Evolutionary conservation across 2,797 vertebrate genomes (phyloP).

Genomic region (Clarias platycephalus): DNA sequence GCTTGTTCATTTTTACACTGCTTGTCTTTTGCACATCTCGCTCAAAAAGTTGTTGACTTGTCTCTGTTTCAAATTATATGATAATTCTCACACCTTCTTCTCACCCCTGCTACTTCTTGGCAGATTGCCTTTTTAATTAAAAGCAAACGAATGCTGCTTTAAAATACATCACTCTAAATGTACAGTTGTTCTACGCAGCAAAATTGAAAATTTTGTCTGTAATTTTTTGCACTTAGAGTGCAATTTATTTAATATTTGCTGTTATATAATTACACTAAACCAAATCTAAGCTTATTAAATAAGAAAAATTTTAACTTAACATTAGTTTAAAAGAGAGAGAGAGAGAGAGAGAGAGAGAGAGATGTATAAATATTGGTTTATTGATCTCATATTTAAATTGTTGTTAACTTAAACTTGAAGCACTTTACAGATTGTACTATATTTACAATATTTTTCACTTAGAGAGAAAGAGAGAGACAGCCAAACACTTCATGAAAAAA

Average conservation of each 20-base stretch:
- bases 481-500: no score
- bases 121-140: conserved; percentile 56
- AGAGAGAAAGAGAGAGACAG: no score
- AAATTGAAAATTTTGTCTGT: background rate
- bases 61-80: conserved; percentile 61
- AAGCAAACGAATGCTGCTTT: conserved; percentile 23
- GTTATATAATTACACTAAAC: background rate
- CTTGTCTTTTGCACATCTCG: conserved; percentile 39
- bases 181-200: background rate
- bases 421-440: no score
- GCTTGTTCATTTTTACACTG: conserved; percentile 6
- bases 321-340: background rate
- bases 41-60: conserved; percentile 59
- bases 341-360: no score
- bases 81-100: conserved; percentile 38
- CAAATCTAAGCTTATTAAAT: background rate
- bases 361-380: background rate
- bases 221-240: background rate
- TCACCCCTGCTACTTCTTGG: conserved; percentile 34
- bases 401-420: background rate
- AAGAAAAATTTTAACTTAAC: background rate
- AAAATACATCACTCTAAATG: background rate
- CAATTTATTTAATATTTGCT: background rate
- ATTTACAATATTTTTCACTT: background rate
- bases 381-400: background rate